These are phyloP conservation scores for Paramormyrops kingsleyae DNA, from an alignment of 2,113 vertebrate species.

Conservation along the genomic window DNA sequence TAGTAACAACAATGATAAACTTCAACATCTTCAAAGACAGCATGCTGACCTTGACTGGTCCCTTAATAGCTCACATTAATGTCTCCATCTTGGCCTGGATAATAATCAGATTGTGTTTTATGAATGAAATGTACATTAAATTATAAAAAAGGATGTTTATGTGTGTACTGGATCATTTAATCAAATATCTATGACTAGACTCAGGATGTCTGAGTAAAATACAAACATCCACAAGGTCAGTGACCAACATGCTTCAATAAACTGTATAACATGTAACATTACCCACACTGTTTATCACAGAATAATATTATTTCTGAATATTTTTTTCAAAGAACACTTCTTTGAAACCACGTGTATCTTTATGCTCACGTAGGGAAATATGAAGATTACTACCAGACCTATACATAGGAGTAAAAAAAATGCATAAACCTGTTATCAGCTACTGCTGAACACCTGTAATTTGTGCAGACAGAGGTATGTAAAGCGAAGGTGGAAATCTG, in stretches of 20 bases:
- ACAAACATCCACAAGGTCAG: neutral
- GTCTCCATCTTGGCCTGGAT: neutral
- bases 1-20: neutral
- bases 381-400: neutral
- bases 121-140: neutral
- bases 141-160: neutral
- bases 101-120: neutral
- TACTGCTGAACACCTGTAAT: constrained; percentile 31
- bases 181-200: neutral
- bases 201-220: neutral
- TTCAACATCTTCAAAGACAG: neutral
- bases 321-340: neutral
- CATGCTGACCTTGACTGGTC: neutral
- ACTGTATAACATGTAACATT: neutral
- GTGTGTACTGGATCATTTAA: neutral
- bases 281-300: neutral
- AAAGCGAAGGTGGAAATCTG: neutral
- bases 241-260: neutral
- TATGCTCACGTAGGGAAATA: neutral
- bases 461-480: constrained; percentile 26
- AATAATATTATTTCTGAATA: neutral
- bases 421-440: constrained; percentile 35
- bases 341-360: neutral
- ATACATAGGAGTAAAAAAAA: constrained; percentile 27
- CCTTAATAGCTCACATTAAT: neutral